Percentiles rank a stretch among this genome's conserved stretches.
phyloP scores from a whole-genome alignment of 2,113 vertebrate species.

The Xenopus laevis region DNA sequence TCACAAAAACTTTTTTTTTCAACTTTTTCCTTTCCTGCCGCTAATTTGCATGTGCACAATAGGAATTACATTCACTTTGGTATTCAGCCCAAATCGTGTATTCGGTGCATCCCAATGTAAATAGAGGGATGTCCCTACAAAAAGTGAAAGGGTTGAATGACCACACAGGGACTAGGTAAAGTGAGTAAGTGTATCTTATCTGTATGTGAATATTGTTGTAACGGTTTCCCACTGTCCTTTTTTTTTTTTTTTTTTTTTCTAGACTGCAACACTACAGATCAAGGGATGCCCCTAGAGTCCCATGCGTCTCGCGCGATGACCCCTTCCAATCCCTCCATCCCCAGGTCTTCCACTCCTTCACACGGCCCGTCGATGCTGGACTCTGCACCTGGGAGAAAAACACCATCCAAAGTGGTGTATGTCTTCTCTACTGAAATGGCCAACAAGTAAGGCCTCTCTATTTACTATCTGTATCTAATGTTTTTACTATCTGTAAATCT shows the following conservation, averaged over 20 bases:
- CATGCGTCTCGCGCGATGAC: constrained; percentile 79
- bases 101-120: too few species aligned
- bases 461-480: too few species aligned
- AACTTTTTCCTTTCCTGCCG: too few species aligned
- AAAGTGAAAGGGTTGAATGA: too few species aligned
- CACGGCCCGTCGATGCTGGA: constrained; percentile 85
- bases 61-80: too few species aligned
- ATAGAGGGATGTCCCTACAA: too few species aligned
- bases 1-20: too few species aligned
- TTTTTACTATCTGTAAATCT: too few species aligned
- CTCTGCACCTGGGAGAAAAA: constrained; percentile 79
- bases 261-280: constrained; percentile 94
- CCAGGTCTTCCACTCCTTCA: constrained; percentile 86
- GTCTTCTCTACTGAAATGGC: constrained; percentile 98
- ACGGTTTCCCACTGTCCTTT: background rate
- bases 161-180: too few species aligned
- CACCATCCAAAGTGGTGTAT: constrained; percentile 92
- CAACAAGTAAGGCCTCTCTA: constrained; percentile 83
- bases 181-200: too few species aligned
- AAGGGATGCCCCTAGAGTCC: constrained; percentile 85
- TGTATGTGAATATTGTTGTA: background rate
- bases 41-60: too few species aligned
- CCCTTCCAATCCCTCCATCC: constrained; percentile 70
- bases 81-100: too few species aligned
- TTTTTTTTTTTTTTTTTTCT: constrained; percentile 41